Conservation (phyloP, 30 jellyfish, hydroid and myxozoan species). For the Aurelia sp. region DNA sequence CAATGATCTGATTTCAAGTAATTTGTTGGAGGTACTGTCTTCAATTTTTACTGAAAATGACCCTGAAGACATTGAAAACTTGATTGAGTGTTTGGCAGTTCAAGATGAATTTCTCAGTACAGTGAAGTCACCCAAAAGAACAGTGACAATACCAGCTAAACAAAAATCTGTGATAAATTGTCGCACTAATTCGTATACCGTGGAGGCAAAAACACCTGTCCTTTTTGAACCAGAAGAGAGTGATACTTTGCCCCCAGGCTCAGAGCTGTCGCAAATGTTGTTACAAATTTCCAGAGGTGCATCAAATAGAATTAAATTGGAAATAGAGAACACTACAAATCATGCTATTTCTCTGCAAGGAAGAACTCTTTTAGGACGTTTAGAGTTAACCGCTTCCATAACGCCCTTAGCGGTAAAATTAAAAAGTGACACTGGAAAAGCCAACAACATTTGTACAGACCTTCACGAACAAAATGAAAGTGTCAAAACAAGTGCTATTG, state of each 20-base stretch:
- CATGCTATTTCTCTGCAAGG: constrained; percentile 40
- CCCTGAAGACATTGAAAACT: constrained; percentile 6
- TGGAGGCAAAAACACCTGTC: constrained; percentile 48
- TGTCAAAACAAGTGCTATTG: constrained; percentile 31
- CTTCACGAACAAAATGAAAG: constrained; percentile 13
- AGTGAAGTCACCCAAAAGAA: constrained; percentile 29
- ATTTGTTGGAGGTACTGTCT: constrained; percentile 2
- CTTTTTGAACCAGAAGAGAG: constrained; percentile 54
- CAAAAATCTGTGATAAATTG: constrained; percentile 12
- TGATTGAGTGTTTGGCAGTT: constrained; percentile 17
- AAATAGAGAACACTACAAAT: constrained; percentile 49
- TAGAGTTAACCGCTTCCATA: constrained; percentile 22
- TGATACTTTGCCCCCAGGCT: constrained; percentile 57
- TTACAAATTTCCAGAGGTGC: constrained; percentile 47
- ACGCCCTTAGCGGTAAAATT: constrained; percentile 28
- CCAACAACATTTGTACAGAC: neutral
- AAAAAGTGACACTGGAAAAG: constrained; percentile 42
- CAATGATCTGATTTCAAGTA: neutral
- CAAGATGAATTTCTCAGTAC: constrained; percentile 28
- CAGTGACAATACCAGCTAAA: constrained; percentile 12
- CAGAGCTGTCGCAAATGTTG: constrained; percentile 41
- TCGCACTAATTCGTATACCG: constrained; percentile 27
- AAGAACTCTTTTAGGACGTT: constrained; percentile 48
- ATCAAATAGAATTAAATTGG: constrained; percentile 38
- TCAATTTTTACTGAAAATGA: constrained; percentile 9